Evolutionary conservation across 2,113 vertebrate species (phyloP).

Genomic region (Tringa solitaria): DNA sequence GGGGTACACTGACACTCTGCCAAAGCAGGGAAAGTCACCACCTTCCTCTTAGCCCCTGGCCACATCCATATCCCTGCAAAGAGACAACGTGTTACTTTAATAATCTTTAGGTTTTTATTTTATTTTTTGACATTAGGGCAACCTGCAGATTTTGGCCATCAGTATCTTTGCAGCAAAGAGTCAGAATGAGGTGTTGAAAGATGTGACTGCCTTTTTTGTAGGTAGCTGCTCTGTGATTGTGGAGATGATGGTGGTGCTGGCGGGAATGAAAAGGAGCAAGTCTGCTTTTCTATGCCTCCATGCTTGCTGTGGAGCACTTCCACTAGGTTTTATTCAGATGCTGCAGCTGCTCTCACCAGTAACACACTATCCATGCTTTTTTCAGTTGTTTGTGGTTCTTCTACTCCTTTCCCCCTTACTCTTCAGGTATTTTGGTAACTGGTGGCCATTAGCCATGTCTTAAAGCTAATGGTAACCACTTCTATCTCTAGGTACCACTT

Average conservation of each 20-base stretch:
- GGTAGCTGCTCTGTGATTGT: not conserved
- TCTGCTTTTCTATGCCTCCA: not conserved
- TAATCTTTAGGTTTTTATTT: not conserved
- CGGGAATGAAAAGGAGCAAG: not conserved
- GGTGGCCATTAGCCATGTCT: not conserved
- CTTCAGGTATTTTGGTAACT: not conserved
- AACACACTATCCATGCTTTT: not conserved
- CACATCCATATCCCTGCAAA: not conserved
- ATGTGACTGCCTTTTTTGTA: not conserved
- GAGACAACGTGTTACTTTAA: not conserved
- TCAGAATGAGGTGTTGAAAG: not conserved
- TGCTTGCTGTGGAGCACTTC: not conserved
- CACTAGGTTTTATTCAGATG: not conserved
- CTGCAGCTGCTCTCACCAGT: not conserved
- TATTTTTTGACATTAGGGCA: not conserved
- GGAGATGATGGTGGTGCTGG: not conserved
- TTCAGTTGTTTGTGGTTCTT: not conserved
- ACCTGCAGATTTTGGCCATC: not conserved
- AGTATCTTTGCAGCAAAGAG: not conserved
- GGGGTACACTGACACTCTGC: not conserved
- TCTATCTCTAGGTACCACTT: not conserved
- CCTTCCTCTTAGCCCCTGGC: not conserved
- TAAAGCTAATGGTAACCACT: not conserved
- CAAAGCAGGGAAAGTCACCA: not conserved
- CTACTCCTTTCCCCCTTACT: not conserved